A percentile compares a stretch with the other conserved stretches of the same genome.
Conservation (phyloP, 2,797 vertebrate species). For the Fistularia tabacaria region DNA sequence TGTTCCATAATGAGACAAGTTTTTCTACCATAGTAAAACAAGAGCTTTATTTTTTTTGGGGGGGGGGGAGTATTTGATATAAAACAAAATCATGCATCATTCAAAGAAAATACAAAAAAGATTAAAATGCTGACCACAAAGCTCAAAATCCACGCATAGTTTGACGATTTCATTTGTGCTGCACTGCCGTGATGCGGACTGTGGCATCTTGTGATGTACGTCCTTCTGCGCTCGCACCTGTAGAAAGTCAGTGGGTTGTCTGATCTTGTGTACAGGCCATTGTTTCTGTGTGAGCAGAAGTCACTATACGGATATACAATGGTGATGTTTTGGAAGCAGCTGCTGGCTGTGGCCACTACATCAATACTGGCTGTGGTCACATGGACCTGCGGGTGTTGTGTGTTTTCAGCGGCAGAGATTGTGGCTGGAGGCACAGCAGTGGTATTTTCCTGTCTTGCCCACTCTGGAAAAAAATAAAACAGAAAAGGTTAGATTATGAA, state of each 20-base stretch:
- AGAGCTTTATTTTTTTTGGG: too few relatives aligned
- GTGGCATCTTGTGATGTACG: conserved; percentile 48
- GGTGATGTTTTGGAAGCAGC: conserved; percentile 35
- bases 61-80: too few relatives aligned
- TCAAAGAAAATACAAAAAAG: too few relatives aligned
- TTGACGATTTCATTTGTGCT: too few relatives aligned
- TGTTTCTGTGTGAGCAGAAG: conserved; percentile 47
- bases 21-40: too few relatives aligned
- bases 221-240: conserved; percentile 36
- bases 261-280: conserved; percentile 44
- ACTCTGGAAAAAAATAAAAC: conserved; percentile 11
- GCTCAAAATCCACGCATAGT: too few relatives aligned
- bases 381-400: conserved; percentile 1
- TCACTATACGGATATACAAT: conserved; percentile 22
- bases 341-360: background rate
- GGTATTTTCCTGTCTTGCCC: conserved; percentile 4
- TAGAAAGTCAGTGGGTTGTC: conserved; percentile 30
- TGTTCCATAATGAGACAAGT: too few relatives aligned
- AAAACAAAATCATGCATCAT: too few relatives aligned
- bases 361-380: background rate
- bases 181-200: too few relatives aligned
- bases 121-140: too few relatives aligned
- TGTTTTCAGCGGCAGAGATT: conserved; percentile 5
- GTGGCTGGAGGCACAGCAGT: background rate
- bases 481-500: background rate